phyloP scores from a whole-genome alignment of 2,113 vertebrate genomes.

The Ctenomys sociabilis region DNA sequence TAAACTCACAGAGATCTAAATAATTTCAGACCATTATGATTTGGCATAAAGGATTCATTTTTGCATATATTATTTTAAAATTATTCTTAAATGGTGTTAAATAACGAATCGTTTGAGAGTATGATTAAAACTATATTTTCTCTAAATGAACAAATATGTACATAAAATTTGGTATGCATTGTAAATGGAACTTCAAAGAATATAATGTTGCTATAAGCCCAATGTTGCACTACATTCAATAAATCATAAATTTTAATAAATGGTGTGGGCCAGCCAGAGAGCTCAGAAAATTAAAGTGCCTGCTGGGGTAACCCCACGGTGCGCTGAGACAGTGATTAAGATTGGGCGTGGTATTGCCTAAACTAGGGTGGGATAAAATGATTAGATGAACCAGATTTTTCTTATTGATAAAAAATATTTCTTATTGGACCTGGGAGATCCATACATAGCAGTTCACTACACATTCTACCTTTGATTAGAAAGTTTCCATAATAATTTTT shows the following conservation, averaged over 20 bases:
- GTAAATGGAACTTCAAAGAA: neutral
- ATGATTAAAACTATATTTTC: conserved; percentile 1
- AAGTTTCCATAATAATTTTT: neutral
- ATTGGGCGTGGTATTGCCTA: neutral
- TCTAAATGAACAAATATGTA: neutral
- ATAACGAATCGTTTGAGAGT: neutral
- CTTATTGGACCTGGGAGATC: neutral
- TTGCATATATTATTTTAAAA: neutral
- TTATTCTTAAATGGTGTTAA: neutral
- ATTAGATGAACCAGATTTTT: neutral
- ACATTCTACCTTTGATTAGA: neutral
- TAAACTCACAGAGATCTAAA: neutral
- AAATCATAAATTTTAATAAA: too few species aligned
- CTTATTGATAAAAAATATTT: neutral
- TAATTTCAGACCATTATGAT: neutral
- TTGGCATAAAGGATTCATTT: neutral
- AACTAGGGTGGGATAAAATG: neutral
- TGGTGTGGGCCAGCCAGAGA: too few species aligned
- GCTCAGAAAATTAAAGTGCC: too few species aligned
- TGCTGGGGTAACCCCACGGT: too few species aligned
- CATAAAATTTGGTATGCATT: neutral
- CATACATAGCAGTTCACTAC: neutral
- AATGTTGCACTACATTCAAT: neutral
- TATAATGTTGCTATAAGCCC: neutral
- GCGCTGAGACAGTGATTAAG: too few species aligned